Conservation (phyloP, 2,888 invertebrate species). For the Aphrophora alni region DNA sequence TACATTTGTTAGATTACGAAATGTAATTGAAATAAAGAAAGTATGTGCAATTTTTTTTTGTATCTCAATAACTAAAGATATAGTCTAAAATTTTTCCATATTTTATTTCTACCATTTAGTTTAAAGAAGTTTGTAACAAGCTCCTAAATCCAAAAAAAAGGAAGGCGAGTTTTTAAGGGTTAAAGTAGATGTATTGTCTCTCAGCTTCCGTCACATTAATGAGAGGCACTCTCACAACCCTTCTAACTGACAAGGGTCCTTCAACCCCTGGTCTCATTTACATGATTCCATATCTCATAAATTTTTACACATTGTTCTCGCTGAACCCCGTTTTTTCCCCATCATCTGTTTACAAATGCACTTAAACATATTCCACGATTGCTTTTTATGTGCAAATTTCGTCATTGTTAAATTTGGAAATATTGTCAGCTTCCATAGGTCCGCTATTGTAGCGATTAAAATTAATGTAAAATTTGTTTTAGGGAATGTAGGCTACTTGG, state of each 20-base stretch:
- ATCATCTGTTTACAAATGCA: background rate
- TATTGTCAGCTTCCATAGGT: background rate
- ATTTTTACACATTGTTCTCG: constrained; percentile 2
- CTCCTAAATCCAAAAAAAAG: background rate
- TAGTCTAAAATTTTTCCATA: too few species aligned
- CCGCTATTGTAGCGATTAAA: background rate
- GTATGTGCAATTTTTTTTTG: too few species aligned
- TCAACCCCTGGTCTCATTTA: constrained; percentile 4
- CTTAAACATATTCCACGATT: background rate
- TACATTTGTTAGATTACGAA: too few species aligned
- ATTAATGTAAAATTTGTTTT: background rate
- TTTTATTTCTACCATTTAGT: too few species aligned
- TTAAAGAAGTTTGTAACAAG: background rate
- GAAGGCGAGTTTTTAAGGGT: background rate
- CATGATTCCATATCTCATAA: constrained; percentile 9
- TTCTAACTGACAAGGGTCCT: background rate
- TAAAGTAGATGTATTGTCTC: constrained; percentile 2
- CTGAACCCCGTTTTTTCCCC: background rate
- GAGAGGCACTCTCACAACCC: constrained; percentile 7
- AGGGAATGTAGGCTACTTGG: background rate
- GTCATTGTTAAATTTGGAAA: background rate
- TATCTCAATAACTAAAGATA: too few species aligned
- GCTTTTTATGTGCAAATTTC: background rate
- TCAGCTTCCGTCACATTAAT: background rate
- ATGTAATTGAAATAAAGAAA: too few species aligned